Evolutionary conservation across 2,888 invertebrate species (phyloP).

Genomic region (Clunio marinus): DNA sequence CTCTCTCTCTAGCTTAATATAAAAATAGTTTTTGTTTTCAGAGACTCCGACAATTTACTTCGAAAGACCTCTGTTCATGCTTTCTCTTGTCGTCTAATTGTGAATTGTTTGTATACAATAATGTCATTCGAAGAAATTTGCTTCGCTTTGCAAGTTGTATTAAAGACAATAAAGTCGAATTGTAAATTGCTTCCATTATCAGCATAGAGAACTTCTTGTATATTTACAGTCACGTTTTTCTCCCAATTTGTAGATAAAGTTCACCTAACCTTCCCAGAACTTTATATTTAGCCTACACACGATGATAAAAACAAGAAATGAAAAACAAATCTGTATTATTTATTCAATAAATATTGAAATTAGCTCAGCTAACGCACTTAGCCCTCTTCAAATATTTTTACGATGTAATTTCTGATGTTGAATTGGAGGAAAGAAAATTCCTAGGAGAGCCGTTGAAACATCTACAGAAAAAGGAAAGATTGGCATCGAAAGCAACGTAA

Average conservation of each 20-base stretch:
- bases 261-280: neutral
- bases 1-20: neutral
- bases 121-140: no score
- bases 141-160: no score
- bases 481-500: neutral
- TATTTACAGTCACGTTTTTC: no score
- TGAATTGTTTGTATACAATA: neutral
- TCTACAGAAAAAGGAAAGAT: neutral
- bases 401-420: conserved; percentile 25
- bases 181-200: no score
- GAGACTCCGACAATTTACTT: neutral
- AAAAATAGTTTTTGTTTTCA: no score
- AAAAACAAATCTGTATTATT: neutral
- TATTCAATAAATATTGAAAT: conserved; percentile 26
- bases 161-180: no score
- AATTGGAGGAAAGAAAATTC: neutral
- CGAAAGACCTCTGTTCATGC: neutral
- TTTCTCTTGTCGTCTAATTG: neutral
- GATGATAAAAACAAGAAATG: neutral
- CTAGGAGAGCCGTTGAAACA: conserved; percentile 11
- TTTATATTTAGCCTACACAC: neutral
- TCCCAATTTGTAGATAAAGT: no score
- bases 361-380: neutral
- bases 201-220: no score
- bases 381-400: conserved; percentile 3